These are phyloP conservation scores for Dendrolimus punctatus DNA, from an alignment of 1,140 invertebrate genomes.

Conservation along the genomic window DNA sequence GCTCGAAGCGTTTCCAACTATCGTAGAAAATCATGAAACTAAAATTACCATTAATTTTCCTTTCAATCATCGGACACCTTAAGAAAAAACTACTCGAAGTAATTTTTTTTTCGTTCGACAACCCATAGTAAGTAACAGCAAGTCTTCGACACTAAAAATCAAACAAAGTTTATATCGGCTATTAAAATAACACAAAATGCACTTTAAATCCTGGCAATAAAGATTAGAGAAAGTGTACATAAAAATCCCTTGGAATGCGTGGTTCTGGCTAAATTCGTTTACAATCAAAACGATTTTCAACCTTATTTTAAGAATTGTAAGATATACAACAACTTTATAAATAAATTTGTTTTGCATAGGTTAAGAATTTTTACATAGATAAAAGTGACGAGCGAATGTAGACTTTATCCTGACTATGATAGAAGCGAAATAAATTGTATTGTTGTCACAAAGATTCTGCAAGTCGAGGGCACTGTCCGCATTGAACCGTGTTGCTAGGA, in stretches of 20 bases:
- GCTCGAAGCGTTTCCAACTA: no score
- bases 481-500: conserved; percentile 52
- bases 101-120: conserved; percentile 58
- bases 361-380: no score
- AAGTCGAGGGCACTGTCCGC: conserved; percentile 48
- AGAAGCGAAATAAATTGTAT: no score
- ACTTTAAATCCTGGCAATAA: conserved; percentile 18
- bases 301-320: no score
- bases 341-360: no score
- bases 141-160: conserved; percentile 45
- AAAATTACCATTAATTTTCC: no score
- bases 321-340: no score
- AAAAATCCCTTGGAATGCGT: conserved; percentile 10
- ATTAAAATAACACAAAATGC: conserved; percentile 13
- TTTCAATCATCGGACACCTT: conserved; percentile 21
- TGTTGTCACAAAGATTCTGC: conserved; percentile 17
- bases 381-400: no score
- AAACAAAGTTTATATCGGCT: conserved; percentile 18
- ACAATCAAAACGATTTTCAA: no score
- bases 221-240: conserved; percentile 3
- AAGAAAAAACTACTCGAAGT: conserved; percentile 51
- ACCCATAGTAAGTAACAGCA: conserved; percentile 56
- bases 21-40: no score
- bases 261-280: conserved; percentile 21
- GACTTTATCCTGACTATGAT: no score